Evolutionary conservation across 2,888 invertebrate genomes (phyloP).

Genomic region (Cybosia mesomella): DNA sequence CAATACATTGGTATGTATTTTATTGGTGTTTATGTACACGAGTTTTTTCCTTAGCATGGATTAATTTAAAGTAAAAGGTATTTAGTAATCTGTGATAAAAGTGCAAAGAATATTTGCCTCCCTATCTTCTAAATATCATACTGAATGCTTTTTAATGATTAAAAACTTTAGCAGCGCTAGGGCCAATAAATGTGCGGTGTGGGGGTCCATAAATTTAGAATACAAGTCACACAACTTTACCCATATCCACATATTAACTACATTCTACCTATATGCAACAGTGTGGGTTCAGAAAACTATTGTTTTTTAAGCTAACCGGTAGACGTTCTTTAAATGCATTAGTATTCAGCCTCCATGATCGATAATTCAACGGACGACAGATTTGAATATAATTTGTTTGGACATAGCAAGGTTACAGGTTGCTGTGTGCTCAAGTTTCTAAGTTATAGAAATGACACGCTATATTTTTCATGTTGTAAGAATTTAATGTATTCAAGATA

Average conservation of each 20-base stretch:
- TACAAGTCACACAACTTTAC: background rate
- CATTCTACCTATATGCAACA: slow-evolving; percentile 65
- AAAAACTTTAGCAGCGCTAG: too few species aligned
- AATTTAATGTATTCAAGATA: background rate
- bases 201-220: background rate
- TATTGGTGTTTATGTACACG: too few species aligned
- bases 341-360: slow-evolving; percentile 62
- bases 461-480: background rate
- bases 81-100: too few species aligned
- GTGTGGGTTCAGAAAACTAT: slow-evolving; percentile 67
- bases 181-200: too few species aligned
- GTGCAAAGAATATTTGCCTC: too few species aligned
- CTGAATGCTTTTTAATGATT: too few species aligned
- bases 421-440: background rate
- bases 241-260: slow-evolving; percentile 21
- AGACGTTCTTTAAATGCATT: slow-evolving; percentile 55
- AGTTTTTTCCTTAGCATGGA: too few species aligned
- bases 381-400: slow-evolving; percentile 54
- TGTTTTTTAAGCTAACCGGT: slow-evolving; percentile 59
- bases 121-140: too few species aligned
- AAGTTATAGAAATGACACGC: background rate
- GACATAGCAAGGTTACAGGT: slow-evolving; percentile 36
- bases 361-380: slow-evolving; percentile 63
- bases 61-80: too few species aligned
- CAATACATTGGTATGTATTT: too few species aligned